phyloP scores from a whole-genome alignment of 2,113 vertebrate genomes.

The Bos indicus region DNA sequence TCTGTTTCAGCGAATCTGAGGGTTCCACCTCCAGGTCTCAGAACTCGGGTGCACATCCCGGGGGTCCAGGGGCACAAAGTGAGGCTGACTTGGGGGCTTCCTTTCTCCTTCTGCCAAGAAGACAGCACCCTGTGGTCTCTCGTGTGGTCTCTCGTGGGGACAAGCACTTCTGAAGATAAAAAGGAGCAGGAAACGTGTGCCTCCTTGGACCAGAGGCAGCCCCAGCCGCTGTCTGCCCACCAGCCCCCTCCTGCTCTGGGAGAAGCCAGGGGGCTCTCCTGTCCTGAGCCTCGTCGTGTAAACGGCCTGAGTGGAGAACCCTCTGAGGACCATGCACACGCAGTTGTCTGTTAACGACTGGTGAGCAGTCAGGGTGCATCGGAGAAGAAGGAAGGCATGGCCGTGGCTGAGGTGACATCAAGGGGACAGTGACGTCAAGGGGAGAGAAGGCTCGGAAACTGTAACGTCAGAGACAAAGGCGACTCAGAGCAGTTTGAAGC shows the following conservation, averaged over 20 bases:
- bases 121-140: background rate
- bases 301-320: background rate
- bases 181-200: fast-evolving
- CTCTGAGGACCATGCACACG: fast-evolving
- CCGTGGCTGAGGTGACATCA: fast-evolving
- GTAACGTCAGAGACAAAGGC: background rate
- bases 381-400: background rate
- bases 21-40: background rate
- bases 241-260: background rate
- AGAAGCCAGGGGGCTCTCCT: background rate
- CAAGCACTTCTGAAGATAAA: background rate
- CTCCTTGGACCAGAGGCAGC: background rate
- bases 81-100: background rate
- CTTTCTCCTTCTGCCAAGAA: fast-evolving
- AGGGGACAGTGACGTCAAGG: background rate
- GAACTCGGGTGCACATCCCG: too few relatives aligned
- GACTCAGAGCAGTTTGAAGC: background rate
- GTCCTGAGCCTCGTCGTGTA: fast-evolving
- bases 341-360: background rate
- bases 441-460: background rate
- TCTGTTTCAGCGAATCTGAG: background rate
- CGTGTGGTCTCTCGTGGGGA: background rate
- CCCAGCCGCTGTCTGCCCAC: too few relatives aligned
- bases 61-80: background rate
- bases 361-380: background rate